phyloP scores from a whole-genome alignment of 1,140 invertebrate genomes.

The Hormaphis cornu region DNA sequence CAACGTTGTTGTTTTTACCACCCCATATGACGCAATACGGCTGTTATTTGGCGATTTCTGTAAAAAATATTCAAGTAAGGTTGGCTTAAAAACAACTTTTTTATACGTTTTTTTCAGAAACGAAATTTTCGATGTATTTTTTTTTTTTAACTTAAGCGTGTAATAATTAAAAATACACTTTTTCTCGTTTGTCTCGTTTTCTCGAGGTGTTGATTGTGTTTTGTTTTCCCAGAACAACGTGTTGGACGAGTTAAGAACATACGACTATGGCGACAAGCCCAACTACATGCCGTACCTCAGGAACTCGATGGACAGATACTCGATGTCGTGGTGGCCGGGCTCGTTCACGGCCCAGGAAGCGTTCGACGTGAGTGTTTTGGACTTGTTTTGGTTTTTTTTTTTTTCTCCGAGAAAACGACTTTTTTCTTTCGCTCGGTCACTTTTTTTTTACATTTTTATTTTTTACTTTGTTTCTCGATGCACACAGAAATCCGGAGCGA shows the following conservation, averaged over 20 bases:
- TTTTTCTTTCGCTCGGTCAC: not conserved
- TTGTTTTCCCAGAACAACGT: conserved; percentile 46
- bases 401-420: too few relatives aligned
- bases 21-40: too few relatives aligned
- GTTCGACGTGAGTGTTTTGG: conserved; percentile 50
- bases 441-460: not conserved
- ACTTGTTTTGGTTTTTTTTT: conserved; percentile 25
- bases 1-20: too few relatives aligned
- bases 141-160: not conserved
- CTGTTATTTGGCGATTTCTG: too few relatives aligned
- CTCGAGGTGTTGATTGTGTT: conserved; percentile 28
- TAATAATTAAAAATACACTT: not conserved
- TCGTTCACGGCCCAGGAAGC: conserved; percentile 55
- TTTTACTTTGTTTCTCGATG: conserved; percentile 42
- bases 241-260: conserved; percentile 55
- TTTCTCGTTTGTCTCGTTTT: not conserved
- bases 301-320: conserved; percentile 35
- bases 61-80: too few relatives aligned
- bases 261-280: conserved; percentile 45
- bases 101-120: not conserved
- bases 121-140: too few relatives aligned
- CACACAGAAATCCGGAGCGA: conserved; percentile 69
- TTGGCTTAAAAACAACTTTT: not conserved
- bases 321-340: conserved; percentile 54
- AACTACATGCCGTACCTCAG: conserved; percentile 26